Percentiles rank a stretch among this genome's conserved stretches.
These are phyloP conservation scores for Euproctis similis DNA, from an alignment of 2,888 invertebrate genomes.

Conservation along the genomic window DNA sequence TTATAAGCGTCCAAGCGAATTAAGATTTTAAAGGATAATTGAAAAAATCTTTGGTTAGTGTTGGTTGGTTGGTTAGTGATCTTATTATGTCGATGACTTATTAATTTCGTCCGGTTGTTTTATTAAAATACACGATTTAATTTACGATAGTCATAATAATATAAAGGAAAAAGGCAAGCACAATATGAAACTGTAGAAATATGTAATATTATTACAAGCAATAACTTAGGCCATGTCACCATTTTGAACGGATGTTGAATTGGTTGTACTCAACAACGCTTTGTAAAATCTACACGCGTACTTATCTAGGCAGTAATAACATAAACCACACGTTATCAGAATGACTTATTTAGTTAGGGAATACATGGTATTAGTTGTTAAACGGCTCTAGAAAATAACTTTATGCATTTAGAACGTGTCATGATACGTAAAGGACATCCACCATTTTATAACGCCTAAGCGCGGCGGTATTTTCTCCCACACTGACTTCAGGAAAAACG, in stretches of 20 bases:
- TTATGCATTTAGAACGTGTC: conserved; percentile 56
- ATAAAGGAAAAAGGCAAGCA: too few species aligned
- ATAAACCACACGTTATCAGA: conserved; percentile 31
- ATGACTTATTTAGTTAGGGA: conserved; percentile 36
- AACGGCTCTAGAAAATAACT: conserved; percentile 40
- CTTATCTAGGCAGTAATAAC: conserved; percentile 24
- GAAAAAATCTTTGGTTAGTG: too few species aligned
- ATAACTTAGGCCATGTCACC: conserved; percentile 72
- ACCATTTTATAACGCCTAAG: conserved; percentile 76
- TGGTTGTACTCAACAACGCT: conserved; percentile 63
- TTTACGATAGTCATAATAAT: too few species aligned
- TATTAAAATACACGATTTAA: too few species aligned
- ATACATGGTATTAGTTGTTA: conserved; percentile 27
- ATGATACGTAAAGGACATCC: conserved; percentile 64
- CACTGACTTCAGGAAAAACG: conserved; percentile 74
- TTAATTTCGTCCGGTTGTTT: too few species aligned
- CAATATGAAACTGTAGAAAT: too few species aligned
- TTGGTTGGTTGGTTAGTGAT: too few species aligned
- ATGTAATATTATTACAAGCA: too few species aligned
- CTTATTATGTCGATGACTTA: too few species aligned
- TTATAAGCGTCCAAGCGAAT: too few species aligned
- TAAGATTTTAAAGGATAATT: too few species aligned
- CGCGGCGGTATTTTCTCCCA: conserved; percentile 70
- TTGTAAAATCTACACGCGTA: conserved; percentile 43
- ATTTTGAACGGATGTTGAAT: conserved; percentile 78